These are phyloP conservation scores for Littorina saxatilis DNA, from an alignment of 1,140 invertebrate species.

Conservation along the genomic window DNA sequence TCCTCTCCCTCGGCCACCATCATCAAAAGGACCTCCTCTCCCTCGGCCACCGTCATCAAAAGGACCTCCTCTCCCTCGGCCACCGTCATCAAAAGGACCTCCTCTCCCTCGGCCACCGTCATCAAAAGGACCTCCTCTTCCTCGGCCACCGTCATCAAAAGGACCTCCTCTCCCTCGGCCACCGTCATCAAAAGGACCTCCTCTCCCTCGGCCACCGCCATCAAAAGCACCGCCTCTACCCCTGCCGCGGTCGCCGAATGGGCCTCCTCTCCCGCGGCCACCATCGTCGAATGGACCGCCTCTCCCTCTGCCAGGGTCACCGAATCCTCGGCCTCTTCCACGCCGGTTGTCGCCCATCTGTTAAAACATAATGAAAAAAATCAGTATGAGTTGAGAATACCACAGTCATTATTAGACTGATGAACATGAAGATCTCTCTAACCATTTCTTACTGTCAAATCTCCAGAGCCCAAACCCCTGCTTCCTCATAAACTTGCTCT, in stretches of 20 bases:
- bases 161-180: not conserved
- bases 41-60: not conserved
- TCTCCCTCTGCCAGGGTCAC: not conserved
- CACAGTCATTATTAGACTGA: no score
- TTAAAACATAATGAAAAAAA: no score
- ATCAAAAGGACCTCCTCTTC: not conserved
- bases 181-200: not conserved
- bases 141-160: not conserved
- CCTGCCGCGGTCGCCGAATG: constrained; percentile 31
- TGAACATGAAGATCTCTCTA: no score
- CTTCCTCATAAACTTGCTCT: no score
- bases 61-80: constrained; percentile 21
- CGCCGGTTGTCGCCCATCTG: constrained; percentile 24
- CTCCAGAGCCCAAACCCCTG: no score
- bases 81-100: not conserved
- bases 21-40: no score
- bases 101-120: constrained; percentile 39
- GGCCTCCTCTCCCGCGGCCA: constrained; percentile 36
- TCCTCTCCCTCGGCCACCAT: no score
- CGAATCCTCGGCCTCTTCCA: constrained; percentile 21
- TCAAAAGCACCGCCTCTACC: constrained; percentile 24
- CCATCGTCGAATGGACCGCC: constrained; percentile 1
- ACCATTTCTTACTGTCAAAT: no score
- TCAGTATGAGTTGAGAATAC: no score
- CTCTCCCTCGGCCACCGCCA: constrained; percentile 39